Evolutionary conservation across 2,888 invertebrate species (phyloP).

Genomic region (Metacarcinus magister): DNA sequence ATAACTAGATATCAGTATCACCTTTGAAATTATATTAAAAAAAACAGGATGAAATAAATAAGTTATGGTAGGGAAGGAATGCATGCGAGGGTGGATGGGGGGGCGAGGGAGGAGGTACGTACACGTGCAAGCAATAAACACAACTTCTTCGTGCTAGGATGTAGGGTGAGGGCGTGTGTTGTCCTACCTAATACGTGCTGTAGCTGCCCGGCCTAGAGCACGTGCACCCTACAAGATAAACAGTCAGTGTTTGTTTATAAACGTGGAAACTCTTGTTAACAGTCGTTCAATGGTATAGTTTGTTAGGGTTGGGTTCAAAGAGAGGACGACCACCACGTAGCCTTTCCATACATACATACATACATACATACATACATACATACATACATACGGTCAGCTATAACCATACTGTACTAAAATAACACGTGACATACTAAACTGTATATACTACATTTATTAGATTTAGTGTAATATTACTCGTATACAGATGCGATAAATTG

Average conservation of each 20-base stretch:
- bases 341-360: not conserved
- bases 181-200: not conserved
- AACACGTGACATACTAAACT: not conserved
- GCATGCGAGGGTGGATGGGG: not conserved
- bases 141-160: not conserved
- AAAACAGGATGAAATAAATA: too few relatives aligned
- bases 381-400: not conserved
- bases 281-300: not conserved
- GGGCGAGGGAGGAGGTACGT: not conserved
- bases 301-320: not conserved
- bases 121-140: not conserved
- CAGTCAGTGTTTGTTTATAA: constrained; percentile 3
- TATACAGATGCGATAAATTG: not conserved
- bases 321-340: not conserved
- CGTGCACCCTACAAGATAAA: constrained; percentile 8
- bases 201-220: not conserved
- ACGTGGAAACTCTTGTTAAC: not conserved
- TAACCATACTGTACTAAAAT: constrained; percentile 5
- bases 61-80: not conserved
- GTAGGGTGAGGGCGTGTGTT: not conserved
- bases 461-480: not conserved
- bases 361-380: constrained; percentile 43
- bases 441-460: not conserved
- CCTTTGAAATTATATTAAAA: too few relatives aligned
- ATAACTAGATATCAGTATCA: too few relatives aligned